Conservation (phyloP, 2,888 invertebrate genomes). For the Mythimna ferrago region DNA sequence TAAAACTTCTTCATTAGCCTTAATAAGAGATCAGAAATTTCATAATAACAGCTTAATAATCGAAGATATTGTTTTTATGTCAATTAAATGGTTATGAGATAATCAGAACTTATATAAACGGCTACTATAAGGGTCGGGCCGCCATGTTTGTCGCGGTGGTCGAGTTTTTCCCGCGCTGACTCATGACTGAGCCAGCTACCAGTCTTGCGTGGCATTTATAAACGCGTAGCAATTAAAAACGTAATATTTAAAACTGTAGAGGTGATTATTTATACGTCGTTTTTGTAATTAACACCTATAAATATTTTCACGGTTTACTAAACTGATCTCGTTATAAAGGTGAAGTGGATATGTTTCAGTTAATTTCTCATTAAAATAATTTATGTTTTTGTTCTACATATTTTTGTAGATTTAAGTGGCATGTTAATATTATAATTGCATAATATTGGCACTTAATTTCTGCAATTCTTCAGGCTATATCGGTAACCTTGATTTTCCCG, state of each 20-base stretch:
- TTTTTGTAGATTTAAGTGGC: conserved; percentile 9
- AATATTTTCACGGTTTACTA: conserved; percentile 44
- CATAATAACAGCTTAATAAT: conserved; percentile 32
- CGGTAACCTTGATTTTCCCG: too few species aligned
- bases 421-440: neutral
- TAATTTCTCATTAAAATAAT: conserved; percentile 39
- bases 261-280: conserved; percentile 42
- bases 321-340: conserved; percentile 44
- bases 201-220: conserved; percentile 58
- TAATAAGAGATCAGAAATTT: conserved; percentile 22
- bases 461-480: too few species aligned
- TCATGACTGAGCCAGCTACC: conserved; percentile 67
- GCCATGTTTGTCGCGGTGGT: conserved; percentile 57
- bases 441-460: neutral
- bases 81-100: conserved; percentile 29
- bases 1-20: conserved; percentile 33
- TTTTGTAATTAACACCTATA: conserved; percentile 36
- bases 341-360: conserved; percentile 37
- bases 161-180: conserved; percentile 73
- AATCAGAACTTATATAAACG: conserved; percentile 36
- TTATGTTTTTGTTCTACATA: neutral
- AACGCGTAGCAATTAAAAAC: conserved; percentile 53
- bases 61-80: conserved; percentile 30
- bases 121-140: conserved; percentile 23
- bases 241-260: conserved; percentile 29